Evolutionary conservation across 1,140 invertebrate genomes (phyloP), one percentile per base, ranked within the genome.

Genomic region (Drosophila truncata): DNA sequence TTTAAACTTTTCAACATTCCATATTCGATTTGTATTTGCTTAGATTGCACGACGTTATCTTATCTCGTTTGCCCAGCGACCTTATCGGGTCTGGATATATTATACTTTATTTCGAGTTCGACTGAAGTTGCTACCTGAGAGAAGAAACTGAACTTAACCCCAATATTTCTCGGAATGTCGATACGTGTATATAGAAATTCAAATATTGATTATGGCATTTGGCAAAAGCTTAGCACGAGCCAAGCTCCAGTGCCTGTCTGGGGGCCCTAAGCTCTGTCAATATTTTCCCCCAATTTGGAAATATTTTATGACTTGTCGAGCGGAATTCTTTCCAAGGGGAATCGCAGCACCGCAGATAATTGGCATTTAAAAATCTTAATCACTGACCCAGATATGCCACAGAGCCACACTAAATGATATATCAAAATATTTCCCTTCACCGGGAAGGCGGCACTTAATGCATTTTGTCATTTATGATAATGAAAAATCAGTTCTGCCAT

Each of bases 151-250:
- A 86, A 86, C 83, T 86, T 86, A 82, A 86, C 83, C 83, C 83
- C 83, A 77, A 79, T 86, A 57, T 61, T 86, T 88, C 84, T 80
- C 27, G 80, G 83, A 86, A 86, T 39, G 69, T 39, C 44, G 42
- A 69, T 66, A 33, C 27, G 13, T 42, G 10, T 2, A 67, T 70
- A 70, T 70, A 67, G 66, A 46, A 54, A 54, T 67, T 54, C 63
- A 67, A 70, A 58, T 85, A 78, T 85, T 86, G 64, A 70, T 60
- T 60, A 42, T 63, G 42, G 63, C 64, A 63, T 86, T 86, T 69
- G 61, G 50, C n/a, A 57, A 76, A 78, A 87, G 82, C 82, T 86
- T 87, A 86, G 83, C 83, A 86, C 83, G 83, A 73, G 83, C 83
- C 82, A 86, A 18, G 44, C 54, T 65, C 55, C 58, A 55, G 31